Evolutionary conservation across 2,113 vertebrate genomes (phyloP), one percentile per base, ranked within the genome.

Genomic region (Hypocryptadius cinnamomeus): DNA sequence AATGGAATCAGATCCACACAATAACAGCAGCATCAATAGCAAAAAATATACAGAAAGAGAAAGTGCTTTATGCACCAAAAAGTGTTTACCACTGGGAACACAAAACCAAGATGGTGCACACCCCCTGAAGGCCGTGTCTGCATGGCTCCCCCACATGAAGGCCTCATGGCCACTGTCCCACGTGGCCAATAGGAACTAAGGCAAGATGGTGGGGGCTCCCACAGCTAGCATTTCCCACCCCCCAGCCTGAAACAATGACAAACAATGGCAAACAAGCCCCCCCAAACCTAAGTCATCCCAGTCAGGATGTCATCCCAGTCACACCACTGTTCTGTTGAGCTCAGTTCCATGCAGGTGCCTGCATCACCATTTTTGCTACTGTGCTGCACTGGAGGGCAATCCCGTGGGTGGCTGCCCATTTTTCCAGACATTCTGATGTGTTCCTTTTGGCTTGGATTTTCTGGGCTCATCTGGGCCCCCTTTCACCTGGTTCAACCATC

Each of bases 111-210:
- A 16, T 20, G 28, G 8, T 3, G 2, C 28, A 33, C 12, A 11
- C 6, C 2, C 35, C 35, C 18, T 23, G 11, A 11, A n/a, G 18
- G 30, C 4, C 1, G 0, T 3, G 6, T 59, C 30, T 40, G 19
- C 0, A 0, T 11, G 30, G 18, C 12, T 33, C 37, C 28, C 57
- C 28, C 33, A 23, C 27, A 23, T 18, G 27, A 33, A 63, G 48
- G 17, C 11, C 2, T 18, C 9, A 2, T 9, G 68, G 27, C 0
- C 0, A 22, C 28, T 21, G 5, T 39, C 6, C 68, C 47, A 21
- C 0, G 0, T 7, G 10, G 31, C 13, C 22, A 45, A 3, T 0
- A 0, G 27, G 27, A 45, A 17, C 48, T 3, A 39, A 31, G 66
- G 27, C 25, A 25, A 37, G 57, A 27, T 9, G 28, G 11, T 2